Evolutionary conservation across 2,113 vertebrate species (phyloP), one percentile per base, ranked within the genome.

Genomic region (Chamaetylas fuelleborni): DNA sequence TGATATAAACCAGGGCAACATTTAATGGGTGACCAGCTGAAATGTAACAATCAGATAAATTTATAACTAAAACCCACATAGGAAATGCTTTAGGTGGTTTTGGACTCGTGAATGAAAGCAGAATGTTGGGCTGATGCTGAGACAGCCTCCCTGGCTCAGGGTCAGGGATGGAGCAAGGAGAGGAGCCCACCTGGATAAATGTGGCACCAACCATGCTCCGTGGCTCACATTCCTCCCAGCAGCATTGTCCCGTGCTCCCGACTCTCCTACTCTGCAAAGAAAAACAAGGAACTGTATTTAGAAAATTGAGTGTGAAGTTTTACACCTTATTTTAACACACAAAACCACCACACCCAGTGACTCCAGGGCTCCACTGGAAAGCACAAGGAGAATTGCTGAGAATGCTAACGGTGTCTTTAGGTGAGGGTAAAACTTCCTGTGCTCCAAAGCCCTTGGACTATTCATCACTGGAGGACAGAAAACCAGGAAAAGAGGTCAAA

Each of bases 201-300:
- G 94, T 79, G 96, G 96, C 96, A 97, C 95, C 73, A 95, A 95
- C 72, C 95, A 96, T 53, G 83, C 90, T 87, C 93, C 5, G 65
- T 47, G 53, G 91, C 82, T 98, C 90, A 96, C 71, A 91, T 10
- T 85, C 97, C 97, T 97, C 66, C 91, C 96, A 97, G 95, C 91
- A 96, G 95, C 96, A 94, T 89, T 2, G 18, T 92, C 76, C 50
- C 2, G n/a, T 23, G 77, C 85, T 90, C 73, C 53, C 3, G 43
- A 76, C 64, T 88, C 78, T 78, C 53, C n/a, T 31, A 19, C 47
- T 74, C 96, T 97, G 95, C 72, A 90, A 94, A 86, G 62, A 56
- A 71, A 81, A 95, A 67, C 19, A 92, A 54, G 12, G 1, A 38
- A 13, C 9, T 51, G 47, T 18, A 71, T 10, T 90, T 43, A 66